Conservation (phyloP, 64 coral and sea anemone species). For the Stylophora pistillata region DNA sequence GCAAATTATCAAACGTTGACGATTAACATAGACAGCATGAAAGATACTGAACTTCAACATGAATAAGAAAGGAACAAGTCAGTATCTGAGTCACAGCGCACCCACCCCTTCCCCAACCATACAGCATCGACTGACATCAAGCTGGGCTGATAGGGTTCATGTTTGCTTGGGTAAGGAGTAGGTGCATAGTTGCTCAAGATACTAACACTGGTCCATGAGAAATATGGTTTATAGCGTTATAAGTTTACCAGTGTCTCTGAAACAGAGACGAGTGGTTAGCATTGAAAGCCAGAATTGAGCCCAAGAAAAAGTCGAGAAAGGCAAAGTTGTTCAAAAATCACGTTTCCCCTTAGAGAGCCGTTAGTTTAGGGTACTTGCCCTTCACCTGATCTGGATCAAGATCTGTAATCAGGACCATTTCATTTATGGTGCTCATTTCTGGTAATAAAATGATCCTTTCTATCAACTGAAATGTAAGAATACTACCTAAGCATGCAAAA, state of each 20-base stretch:
- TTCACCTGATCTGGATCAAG: constrained; percentile 30
- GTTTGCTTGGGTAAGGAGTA: no score
- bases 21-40: no score
- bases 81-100: no score
- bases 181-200: no score
- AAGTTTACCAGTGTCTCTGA: neutral
- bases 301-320: neutral
- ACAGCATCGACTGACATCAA: no score
- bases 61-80: no score
- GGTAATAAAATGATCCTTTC: constrained; percentile 31
- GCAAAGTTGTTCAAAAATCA: neutral
- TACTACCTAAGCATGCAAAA: constrained; percentile 10
- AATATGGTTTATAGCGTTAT: no score
- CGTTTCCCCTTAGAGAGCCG: neutral
- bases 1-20: no score
- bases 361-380: neutral
- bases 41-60: no score
- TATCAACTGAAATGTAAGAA: constrained; percentile 25
- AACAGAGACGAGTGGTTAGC: neutral
- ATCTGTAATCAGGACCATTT: constrained; percentile 41
- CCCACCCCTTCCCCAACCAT: no score
- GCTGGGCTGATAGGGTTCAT: no score
- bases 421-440: constrained; percentile 37
- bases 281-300: neutral
- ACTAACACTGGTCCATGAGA: no score